A percentile compares a stretch with the other conserved stretches of the same genome.
These are phyloP conservation scores for Grammomys dolichurus DNA, from an alignment of 2,113 vertebrate genomes.

Conservation along the genomic window DNA sequence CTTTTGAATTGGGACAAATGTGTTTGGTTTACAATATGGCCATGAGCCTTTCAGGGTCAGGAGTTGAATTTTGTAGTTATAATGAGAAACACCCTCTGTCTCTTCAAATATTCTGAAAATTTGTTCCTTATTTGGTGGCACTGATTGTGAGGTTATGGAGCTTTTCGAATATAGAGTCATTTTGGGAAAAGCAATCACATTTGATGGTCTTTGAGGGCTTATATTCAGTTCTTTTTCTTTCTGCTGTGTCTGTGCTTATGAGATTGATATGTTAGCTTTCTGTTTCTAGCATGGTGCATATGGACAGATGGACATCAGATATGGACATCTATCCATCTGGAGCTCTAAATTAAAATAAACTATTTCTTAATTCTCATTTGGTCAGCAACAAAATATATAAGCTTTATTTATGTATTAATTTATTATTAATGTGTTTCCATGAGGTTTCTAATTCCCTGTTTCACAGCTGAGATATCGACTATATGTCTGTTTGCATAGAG, in stretches of 20 bases:
- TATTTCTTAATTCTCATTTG: neutral
- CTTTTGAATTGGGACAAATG: neutral
- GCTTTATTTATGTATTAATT: neutral
- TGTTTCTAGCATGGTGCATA: neutral
- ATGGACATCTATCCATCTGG: fast-evolving
- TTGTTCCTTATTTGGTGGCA: neutral
- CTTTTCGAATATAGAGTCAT: neutral
- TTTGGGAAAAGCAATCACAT: neutral
- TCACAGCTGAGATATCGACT: neutral
- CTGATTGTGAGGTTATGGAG: neutral
- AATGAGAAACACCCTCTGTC: neutral
- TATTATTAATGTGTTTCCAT: neutral
- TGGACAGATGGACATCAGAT: too few relatives aligned
- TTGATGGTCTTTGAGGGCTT: neutral
- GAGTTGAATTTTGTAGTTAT: neutral
- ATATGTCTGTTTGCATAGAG: neutral
- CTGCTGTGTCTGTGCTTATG: neutral
- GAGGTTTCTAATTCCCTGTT: neutral
- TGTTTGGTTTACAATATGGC: neutral
- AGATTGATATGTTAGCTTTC: neutral
- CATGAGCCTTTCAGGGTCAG: neutral
- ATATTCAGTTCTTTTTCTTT: neutral
- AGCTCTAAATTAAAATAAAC: neutral
- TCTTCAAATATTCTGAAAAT: neutral
- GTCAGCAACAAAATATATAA: neutral